phyloP scores from a whole-genome alignment of 2,113 vertebrate genomes.

The Vombatus ursinus region DNA sequence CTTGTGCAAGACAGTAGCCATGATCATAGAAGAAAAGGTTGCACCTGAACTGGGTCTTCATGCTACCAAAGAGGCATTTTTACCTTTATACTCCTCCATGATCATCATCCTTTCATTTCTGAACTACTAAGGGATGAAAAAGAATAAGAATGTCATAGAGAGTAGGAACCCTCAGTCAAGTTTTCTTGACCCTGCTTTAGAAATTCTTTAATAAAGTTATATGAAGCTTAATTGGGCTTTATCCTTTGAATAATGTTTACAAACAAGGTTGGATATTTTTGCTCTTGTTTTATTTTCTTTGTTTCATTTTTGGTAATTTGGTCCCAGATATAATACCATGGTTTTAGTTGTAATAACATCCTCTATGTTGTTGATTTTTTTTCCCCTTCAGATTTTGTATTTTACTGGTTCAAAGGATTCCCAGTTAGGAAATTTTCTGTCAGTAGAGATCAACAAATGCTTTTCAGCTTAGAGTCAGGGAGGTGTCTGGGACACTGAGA shows the following conservation, averaged over 20 bases:
- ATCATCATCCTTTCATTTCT: not conserved
- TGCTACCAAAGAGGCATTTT: not conserved
- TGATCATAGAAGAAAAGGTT: not conserved
- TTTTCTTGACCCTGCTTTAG: slow-evolving; percentile 4
- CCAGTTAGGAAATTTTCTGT: not conserved
- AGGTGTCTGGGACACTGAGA: not conserved
- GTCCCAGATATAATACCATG: slow-evolving; percentile 48
- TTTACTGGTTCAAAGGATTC: not conserved
- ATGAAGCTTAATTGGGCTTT: slow-evolving; percentile 3
- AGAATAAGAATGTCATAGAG: not conserved
- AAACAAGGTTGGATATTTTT: not conserved
- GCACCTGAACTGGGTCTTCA: not conserved
- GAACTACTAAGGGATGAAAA: not conserved
- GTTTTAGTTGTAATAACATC: slow-evolving; percentile 41
- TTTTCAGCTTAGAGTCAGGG: not conserved
- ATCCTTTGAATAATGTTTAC: slow-evolving; percentile 12
- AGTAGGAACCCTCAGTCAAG: not conserved
- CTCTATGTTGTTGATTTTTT: slow-evolving; percentile 44
- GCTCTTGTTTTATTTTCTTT: not conserved
- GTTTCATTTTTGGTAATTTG: slow-evolving; percentile 18
- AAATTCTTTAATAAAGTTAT: slow-evolving; percentile 36
- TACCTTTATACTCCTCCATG: not conserved
- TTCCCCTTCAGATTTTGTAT: not conserved
- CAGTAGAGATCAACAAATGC: not conserved
- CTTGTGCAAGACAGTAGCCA: not conserved